Percentiles rank a stretch among this genome's conserved stretches.
Conservation (phyloP, 2,888 invertebrate genomes). For the Pinctada fucata region DNA sequence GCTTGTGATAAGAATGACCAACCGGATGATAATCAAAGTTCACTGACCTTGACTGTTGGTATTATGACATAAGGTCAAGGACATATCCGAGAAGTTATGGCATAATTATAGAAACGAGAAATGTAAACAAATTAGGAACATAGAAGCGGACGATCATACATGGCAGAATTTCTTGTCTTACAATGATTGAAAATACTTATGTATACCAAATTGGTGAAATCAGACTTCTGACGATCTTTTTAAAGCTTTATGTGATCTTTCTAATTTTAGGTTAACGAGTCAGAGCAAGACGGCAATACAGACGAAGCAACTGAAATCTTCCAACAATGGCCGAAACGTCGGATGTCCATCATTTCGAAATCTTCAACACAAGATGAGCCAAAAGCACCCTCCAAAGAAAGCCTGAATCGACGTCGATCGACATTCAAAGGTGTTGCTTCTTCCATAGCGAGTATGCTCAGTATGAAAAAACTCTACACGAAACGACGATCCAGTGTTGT, state of each 20-base stretch:
- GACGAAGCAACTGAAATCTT: slow-evolving; percentile 13
- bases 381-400: neutral
- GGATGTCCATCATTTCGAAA: slow-evolving; percentile 20
- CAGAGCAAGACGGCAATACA: too few relatives aligned
- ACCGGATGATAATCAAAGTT: too few relatives aligned
- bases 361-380: slow-evolving; percentile 5
- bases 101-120: too few relatives aligned
- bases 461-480: slow-evolving; percentile 31
- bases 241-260: too few relatives aligned
- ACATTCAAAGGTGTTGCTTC: slow-evolving; percentile 46
- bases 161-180: too few relatives aligned
- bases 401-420: slow-evolving; percentile 37
- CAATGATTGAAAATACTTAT: neutral
- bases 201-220: neutral
- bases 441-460: slow-evolving; percentile 37
- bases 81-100: too few relatives aligned
- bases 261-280: too few relatives aligned
- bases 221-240: neutral
- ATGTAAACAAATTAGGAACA: too few relatives aligned
- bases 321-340: slow-evolving; percentile 26
- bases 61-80: too few relatives aligned
- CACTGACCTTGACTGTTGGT: too few relatives aligned
- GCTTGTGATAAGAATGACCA: too few relatives aligned
- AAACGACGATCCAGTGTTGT: slow-evolving; percentile 27
- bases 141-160: too few relatives aligned